Base-by-base conservation (phyloP, 1,140 invertebrate species). In the Acromyrmex echinatior region DNA sequence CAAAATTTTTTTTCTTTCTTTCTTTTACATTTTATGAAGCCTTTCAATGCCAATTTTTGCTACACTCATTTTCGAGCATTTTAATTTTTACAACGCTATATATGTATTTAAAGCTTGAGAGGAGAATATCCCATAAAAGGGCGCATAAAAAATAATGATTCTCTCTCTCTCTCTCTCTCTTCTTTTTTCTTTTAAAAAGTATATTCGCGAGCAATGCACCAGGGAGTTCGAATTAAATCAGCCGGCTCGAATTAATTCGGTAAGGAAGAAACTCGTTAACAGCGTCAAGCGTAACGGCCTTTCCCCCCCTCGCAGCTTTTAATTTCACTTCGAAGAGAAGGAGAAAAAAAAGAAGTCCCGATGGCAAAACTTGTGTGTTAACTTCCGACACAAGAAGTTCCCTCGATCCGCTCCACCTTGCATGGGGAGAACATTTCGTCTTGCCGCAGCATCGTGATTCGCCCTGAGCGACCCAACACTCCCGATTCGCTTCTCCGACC, bases 261-360 rank as follows among this genome's bases (percentile, higher is more conserved):
- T 76, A 14, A 76, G 31, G 56, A 84, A 39, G 45, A 62, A 73
- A 60, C 56, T 84, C 70, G 56, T 84, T 84, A 84, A 76, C 63
- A 39, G 56, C 56, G 56, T 73, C 35, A 60, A 82, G 35, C 45
- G 16, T 21, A 62, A 35, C 14, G 14, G 53, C 25, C 28, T 16
- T 31, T 0, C 31, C 31, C 3, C n/a, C 31, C 3, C 35, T 74
- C 12, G 80, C 51, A 39, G 39, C 65, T 60, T 60, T 86, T 71
- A 68, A 78, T 86, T 45, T 45, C 35, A 9, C 28, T 6, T 35
- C 18, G 18, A 21, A 66, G 35, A 14, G 60, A 62, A 25, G 25
- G 25, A 12, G 28, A 7, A 62, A n/a, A 14, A 63, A 79, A 66
- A 79, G 16, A 9, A 21, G 18, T 35, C 18, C 25, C 56, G 21